Evolutionary conservation across 2,888 invertebrate genomes (phyloP).

Genomic region (Xylota segnis): DNA sequence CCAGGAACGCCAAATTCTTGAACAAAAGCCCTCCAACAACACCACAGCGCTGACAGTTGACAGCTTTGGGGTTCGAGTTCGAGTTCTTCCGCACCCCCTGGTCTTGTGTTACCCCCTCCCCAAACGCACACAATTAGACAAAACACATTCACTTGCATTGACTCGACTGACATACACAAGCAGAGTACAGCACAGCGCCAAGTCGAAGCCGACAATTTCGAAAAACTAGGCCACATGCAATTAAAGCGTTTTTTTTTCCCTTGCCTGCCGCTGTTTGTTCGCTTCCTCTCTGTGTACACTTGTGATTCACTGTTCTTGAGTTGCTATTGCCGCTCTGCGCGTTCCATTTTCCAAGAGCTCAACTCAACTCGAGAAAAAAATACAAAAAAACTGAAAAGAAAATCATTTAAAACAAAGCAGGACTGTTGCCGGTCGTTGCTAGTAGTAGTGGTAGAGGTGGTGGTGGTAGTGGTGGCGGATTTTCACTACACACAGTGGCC

Average conservation of each 20-base stretch:
- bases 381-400: conserved; percentile 54
- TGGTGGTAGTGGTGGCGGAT: conserved; percentile 29
- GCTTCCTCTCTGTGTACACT: conserved; percentile 58
- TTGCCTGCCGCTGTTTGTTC: conserved; percentile 31
- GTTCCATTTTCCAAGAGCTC: conserved; percentile 71
- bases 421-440: conserved; percentile 59
- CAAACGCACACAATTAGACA: conserved; percentile 25
- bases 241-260: conserved; percentile 57
- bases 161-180: conserved; percentile 30
- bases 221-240: conserved; percentile 76
- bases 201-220: conserved; percentile 71
- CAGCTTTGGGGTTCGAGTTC: conserved; percentile 41
- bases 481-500: conserved; percentile 22
- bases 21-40: conserved; percentile 42
- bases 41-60: conserved; percentile 42
- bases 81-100: conserved; percentile 16
- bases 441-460: conserved; percentile 13
- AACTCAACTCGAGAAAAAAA: conserved; percentile 35
- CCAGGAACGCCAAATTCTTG: conserved; percentile 28
- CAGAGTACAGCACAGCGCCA: conserved; percentile 30
- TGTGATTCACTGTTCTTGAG: conserved; percentile 75
- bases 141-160: conserved; percentile 23
- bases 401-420: conserved; percentile 66
- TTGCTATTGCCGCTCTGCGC: conserved; percentile 44
- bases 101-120: not conserved